Base-by-base conservation (phyloP, 2,113 vertebrate genomes). In the Aplodontia rufa region DNA sequence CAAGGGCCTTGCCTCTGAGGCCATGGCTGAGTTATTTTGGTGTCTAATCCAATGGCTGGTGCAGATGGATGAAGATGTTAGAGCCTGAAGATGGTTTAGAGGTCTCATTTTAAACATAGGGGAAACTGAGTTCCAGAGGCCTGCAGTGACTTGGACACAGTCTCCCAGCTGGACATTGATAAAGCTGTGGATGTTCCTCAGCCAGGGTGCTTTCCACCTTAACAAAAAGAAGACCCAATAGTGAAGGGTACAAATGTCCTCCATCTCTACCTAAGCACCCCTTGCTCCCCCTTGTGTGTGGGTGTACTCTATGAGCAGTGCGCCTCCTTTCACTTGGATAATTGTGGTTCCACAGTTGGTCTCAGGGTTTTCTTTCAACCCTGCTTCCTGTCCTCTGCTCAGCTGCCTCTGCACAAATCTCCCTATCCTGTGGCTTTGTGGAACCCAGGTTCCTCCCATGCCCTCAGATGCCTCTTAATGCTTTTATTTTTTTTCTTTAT, bases 191-290 rank as follows among this genome's bases (percentile, higher is more conserved):
- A 8, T 42, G 35, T 40, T 2, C 20, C 16, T 35, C 9, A 90
- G 28, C 60, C 1, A 24, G 17, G 30, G 26, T 62, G 6, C 49
- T 62, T 91, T 78, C 24, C 17, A 88, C 55, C 35, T 22, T 30
- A 60, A 32, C 1, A 20, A 28, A 11, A 81, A 24, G 4, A 75
- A 58, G 35, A 40, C 16, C 32, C 1, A 5, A 3, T 4, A 16
- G 30, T 22, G 30, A 42, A 2, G 16, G 10, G 20, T 17, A 5
- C 22, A 47, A 2, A 9, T 4, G 11, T 64, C n/a, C 1, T 1
- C 28, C 5, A 35, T 40, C 55, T 28, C 28, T 12, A 9, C 13
- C 7, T 76, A 20, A 30, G 22, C 8, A 22, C n/a, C 64, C 69
- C 13, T 93, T 1, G 13, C 14, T 24, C 28, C 19, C 55, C 64